These are phyloP conservation scores for Empidonax traillii DNA, from an alignment of 2,113 vertebrate genomes.

Conservation along the genomic window DNA sequence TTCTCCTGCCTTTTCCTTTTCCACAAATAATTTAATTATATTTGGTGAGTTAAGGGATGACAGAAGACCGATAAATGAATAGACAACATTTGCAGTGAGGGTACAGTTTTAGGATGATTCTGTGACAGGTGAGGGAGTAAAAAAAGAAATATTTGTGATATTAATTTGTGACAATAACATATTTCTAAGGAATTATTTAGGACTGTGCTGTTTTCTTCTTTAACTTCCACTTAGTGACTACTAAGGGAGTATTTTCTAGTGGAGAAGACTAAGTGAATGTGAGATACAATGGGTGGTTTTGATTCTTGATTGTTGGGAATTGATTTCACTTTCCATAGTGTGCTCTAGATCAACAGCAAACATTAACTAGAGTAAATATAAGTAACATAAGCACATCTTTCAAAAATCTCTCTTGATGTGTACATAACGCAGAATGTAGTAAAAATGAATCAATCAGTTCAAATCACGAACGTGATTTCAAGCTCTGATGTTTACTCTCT, in stretches of 20 bases:
- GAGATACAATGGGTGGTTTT: neutral
- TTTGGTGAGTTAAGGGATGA: neutral
- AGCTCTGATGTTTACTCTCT: neutral
- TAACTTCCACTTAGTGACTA: neutral
- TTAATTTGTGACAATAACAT: neutral
- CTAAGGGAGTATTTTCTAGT: neutral
- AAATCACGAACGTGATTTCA: neutral
- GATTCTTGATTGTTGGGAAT: neutral
- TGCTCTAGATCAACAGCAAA: neutral
- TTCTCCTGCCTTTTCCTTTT: neutral
- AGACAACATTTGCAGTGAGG: neutral
- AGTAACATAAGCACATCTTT: neutral
- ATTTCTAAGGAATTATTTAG: neutral
- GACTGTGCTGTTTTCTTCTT: neutral
- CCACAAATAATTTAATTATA: neutral
- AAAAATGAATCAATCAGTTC: rapidly evolving
- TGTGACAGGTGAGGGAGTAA: neutral
- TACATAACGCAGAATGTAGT: neutral
- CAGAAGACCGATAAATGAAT: neutral
- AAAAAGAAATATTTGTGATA: neutral
- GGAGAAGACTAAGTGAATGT: neutral
- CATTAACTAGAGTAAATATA: neutral
- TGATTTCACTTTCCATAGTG: neutral
- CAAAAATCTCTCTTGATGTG: neutral
- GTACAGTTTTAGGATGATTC: neutral